Conservation (phyloP, 2,797 vertebrate species). For the Pogoniulus pusillus region DNA sequence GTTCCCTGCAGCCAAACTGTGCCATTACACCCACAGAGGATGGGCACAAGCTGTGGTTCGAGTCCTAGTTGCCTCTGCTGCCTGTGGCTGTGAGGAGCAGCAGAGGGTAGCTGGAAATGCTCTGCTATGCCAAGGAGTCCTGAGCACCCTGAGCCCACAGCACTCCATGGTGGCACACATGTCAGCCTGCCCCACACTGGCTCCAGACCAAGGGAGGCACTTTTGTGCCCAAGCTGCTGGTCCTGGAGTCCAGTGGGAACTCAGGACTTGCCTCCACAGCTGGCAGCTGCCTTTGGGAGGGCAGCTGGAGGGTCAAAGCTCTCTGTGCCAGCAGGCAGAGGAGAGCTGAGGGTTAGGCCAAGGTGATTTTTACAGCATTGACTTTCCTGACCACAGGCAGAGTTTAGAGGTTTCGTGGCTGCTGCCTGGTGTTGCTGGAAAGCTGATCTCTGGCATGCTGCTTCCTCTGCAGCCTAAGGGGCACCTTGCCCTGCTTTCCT, state of each 20-base stretch:
- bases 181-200: not conserved
- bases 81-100: not conserved
- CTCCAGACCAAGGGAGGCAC: not conserved
- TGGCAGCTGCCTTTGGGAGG: not conserved
- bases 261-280: fast-evolving
- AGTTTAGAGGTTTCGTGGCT: slow-evolving; percentile 37
- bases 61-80: not conserved
- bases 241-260: not conserved
- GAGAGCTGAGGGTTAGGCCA: not conserved
- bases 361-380: not conserved
- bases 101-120: not conserved
- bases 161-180: not conserved
- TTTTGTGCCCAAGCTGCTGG: not conserved
- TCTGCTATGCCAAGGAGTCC: not conserved
- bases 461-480: not conserved
- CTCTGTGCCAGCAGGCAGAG: not conserved
- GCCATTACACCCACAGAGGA: not conserved
- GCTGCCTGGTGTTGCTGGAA: slow-evolving; percentile 26
- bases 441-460: not conserved
- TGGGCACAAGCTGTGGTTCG: not conserved
- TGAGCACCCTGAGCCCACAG: not conserved
- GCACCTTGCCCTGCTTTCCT: not conserved
- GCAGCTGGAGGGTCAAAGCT: not conserved
- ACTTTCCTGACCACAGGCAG: slow-evolving; percentile 24
- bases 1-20: not conserved